Base-by-base conservation (phyloP, 2,888 invertebrate genomes). In the Scaeva pyrastri region DNA sequence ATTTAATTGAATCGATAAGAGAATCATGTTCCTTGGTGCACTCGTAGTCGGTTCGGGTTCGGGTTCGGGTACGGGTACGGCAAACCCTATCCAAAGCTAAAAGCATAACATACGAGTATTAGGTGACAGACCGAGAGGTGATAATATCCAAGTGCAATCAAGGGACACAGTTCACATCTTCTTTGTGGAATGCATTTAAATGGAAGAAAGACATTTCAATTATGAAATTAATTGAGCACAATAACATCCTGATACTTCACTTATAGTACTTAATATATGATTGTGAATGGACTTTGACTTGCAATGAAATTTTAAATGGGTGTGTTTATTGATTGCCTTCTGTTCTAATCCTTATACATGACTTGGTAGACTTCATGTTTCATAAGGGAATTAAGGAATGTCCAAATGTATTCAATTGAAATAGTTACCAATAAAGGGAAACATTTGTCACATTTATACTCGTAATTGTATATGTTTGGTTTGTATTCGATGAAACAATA, bases 1-100 rank as follows among this genome's bases (percentile, higher is more conserved):
- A 68, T 52, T 68, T 52, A 68, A 68, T 68, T 68, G 39, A 68
- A 68, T 68, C 68, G 68, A 68, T 68, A 68, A 68, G 52, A 31
- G 68, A 52, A 39, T 52, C 68, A 68, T 68, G 50, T 68, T 36
- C 39, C 39, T 48, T 50, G 36, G 21, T 60, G n/a, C n/a, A n/a
- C n/a, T n/a, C n/a, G n/a, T n/a, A n/a, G n/a, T n/a, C n/a, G n/a
- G n/a, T n/a, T n/a, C n/a, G n/a, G n/a, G n/a, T n/a, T n/a, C n/a
- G n/a, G n/a, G n/a, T n/a, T n/a, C 36, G 36, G 36, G 21, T 60
- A 12, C n/a, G 12, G 10, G 21, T 14, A 21, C 2, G 19, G 21
- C 39, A 60, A 58, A 19, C 19, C 60, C 31, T 31, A 31, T 31
- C 31, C 8, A 41, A 41, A 41, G 39, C 39, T 36, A 14, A 39